phyloP scores from a whole-genome alignment of 2,113 vertebrate species.

The Melanerpes aurifrons region DNA sequence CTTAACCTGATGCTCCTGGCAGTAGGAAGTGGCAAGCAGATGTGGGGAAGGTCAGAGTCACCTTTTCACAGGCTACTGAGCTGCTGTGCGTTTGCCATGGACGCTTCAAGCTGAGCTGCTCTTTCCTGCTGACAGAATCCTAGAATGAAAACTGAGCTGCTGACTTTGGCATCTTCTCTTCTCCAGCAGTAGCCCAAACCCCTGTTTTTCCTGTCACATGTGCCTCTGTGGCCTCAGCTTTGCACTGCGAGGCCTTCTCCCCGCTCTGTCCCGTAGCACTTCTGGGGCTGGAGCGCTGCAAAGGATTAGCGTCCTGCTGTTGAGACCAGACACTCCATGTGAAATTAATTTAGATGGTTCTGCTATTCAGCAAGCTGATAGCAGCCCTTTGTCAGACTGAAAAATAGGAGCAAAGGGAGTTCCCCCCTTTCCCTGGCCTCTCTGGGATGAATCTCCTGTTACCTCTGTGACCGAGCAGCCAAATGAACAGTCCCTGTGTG shows the following conservation, averaged over 20 bases:
- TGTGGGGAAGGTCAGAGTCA: background rate
- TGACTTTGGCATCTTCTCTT: background rate
- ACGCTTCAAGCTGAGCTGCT: background rate
- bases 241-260: background rate
- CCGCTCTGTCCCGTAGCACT: background rate
- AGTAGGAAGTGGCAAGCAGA: background rate
- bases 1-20: background rate
- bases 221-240: background rate
- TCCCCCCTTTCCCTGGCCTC: constrained; percentile 37
- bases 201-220: background rate
- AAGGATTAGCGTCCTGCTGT: constrained; percentile 22
- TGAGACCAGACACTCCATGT: constrained; percentile 16
- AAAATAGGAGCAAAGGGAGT: constrained; percentile 29
- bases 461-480: constrained; percentile 18
- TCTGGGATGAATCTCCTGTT: background rate
- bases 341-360: constrained; percentile 54
- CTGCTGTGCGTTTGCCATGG: background rate
- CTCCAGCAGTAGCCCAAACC: background rate
- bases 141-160: background rate
- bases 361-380: constrained; percentile 14
- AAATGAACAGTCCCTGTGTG: background rate
- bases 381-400: background rate
- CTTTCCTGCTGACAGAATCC: background rate
- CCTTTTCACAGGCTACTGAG: background rate
- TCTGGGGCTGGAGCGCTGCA: background rate